A percentile compares a stretch with the other conserved stretches of the same genome.
Evolutionary conservation across 2,797 vertebrate species (phyloP).

Genomic region (Limnodromus scolopaceus): DNA sequence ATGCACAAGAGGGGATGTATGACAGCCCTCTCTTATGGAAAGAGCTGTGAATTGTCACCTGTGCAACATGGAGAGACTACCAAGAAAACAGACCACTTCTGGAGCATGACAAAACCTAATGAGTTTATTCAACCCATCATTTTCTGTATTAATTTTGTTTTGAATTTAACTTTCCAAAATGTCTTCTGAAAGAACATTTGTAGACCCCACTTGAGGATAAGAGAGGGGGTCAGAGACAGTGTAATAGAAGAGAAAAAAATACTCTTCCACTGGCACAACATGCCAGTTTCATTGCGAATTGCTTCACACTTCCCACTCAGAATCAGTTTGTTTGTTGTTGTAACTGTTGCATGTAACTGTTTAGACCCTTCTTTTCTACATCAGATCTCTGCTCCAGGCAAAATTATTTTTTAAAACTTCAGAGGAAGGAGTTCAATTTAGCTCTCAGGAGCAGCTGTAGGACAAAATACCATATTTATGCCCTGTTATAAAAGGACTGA

Average conservation of each 20-base stretch:
- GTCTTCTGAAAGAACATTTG: neutral
- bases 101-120: neutral
- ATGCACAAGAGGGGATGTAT: neutral
- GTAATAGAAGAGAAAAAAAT: neutral
- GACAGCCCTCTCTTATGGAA: neutral
- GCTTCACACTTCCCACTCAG: conserved; percentile 38
- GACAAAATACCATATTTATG: neutral
- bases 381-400: neutral
- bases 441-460: neutral
- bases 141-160: neutral
- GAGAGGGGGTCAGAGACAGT: neutral
- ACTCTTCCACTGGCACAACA: neutral
- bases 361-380: neutral
- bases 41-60: neutral
- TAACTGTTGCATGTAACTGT: neutral
- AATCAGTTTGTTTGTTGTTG: neutral
- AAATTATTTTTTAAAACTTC: neutral
- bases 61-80: neutral
- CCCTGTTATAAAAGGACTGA: neutral
- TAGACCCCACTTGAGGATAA: neutral
- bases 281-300: neutral
- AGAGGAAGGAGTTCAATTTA: neutral
- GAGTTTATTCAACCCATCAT: neutral
- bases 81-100: neutral
- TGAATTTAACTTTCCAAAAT: neutral